Percentiles rank a stretch among this genome's conserved stretches.
Evolutionary conservation across 1,140 invertebrate genomes (phyloP).

Genomic region (Caenorhabditis remanei): DNA sequence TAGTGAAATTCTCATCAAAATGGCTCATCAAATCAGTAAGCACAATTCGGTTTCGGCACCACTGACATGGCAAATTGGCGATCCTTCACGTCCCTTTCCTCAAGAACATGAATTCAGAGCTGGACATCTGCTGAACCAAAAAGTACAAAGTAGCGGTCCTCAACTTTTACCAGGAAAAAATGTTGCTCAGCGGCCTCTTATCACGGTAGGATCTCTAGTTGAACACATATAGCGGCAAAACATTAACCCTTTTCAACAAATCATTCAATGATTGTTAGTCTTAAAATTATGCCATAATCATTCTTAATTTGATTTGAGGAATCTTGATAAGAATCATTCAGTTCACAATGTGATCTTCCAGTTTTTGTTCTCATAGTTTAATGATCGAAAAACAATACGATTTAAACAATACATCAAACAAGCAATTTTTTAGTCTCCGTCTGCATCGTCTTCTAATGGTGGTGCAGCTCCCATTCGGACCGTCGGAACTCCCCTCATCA

Average conservation of each 20-base stretch:
- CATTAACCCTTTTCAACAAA: not conserved
- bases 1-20: constrained; percentile 60
- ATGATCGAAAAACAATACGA: too few relatives aligned
- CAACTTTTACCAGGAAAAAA: constrained; percentile 31
- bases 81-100: constrained; percentile 58
- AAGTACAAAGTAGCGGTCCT: not conserved
- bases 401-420: too few relatives aligned
- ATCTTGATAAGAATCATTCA: not conserved
- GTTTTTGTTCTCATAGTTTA: not conserved
- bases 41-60: constrained; percentile 46
- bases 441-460: constrained; percentile 25
- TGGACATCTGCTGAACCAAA: constrained; percentile 16
- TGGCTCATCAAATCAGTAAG: constrained; percentile 62
- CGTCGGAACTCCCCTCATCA: constrained; percentile 22
- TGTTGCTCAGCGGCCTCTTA: not conserved
- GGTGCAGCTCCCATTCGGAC: not conserved
- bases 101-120: constrained; percentile 58
- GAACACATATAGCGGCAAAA: not conserved
- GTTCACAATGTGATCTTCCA: constrained; percentile 21
- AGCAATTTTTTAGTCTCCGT: constrained; percentile 8
- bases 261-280: too few relatives aligned
- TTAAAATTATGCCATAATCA: too few relatives aligned
- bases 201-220: not conserved
- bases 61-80: constrained; percentile 55
- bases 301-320: too few relatives aligned